Evolutionary conservation across 2,797 vertebrate genomes (phyloP), one percentile per base, ranked within the genome.

Genomic region (Amblyopsis hoosieri): DNA sequence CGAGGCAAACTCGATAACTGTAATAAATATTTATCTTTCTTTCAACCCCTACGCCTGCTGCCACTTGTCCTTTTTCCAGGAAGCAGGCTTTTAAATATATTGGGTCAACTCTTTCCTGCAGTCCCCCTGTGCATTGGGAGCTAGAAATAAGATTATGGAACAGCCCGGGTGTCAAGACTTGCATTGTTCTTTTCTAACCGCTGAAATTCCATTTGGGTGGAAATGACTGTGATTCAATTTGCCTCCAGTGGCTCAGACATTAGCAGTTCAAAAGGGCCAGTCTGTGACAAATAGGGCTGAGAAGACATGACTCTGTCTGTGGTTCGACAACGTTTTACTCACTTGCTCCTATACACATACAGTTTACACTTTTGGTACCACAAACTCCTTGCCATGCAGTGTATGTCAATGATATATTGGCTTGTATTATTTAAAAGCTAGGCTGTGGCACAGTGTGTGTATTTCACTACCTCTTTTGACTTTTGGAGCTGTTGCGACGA

Each of bases 1-100:
- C 62, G 87, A 83, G 86, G 86, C 85, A 87, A 91, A 92, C 88
- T 88, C 89, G 88, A 93, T 91, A 91, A 89, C 90, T 85, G 85
- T 91, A 91, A 93, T 93, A 93, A 92, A 93, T 92, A 93, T 93
- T 91, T 91, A 92, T 92, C 87, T 92, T 91, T 90, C 90, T 89
- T 90, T 91, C 87, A 91, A 90, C 90, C 90, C 84, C 78, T 89
- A 81, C 70, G 88, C 88, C 90, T 88, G 89, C 85, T 90, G 88
- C 89, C 90, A 88, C 90, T 90, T 92, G 90, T 92, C 88, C 85
- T 90, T 75, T 90, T 89, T 87, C 83, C 86, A 88, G 89, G 90
- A 91, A 91, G 90, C 71, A 80, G 88, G 91, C 91, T 93, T 93
- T 93, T 92, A 94, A 93, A 93, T 92, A 91, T 92, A 93, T 93